Evolutionary conservation across 1,140 invertebrate species (phyloP).

Genomic region (Cydia strobilella): DNA sequence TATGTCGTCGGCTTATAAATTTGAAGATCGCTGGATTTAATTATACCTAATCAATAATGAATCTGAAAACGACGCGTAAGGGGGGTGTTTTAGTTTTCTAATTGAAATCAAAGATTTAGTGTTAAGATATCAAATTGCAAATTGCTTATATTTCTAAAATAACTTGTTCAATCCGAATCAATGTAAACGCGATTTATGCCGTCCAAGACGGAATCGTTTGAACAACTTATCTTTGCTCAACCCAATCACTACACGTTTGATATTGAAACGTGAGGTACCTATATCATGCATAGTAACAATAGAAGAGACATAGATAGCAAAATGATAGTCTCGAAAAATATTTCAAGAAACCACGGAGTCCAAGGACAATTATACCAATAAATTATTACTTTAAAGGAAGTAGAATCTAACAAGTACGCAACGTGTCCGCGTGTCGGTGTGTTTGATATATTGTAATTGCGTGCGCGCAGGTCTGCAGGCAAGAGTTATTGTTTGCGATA

Average conservation of each 20-base stretch:
- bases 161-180: neutral
- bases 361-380: no score
- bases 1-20: slow-evolving; percentile 4
- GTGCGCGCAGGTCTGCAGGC: slow-evolving; percentile 1
- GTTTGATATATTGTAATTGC: slow-evolving; percentile 19
- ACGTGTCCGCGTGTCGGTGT: neutral
- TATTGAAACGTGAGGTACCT: no score
- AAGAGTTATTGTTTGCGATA: slow-evolving; percentile 19
- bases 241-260: no score
- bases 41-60: slow-evolving; percentile 3
- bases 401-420: slow-evolving; percentile 1
- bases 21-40: slow-evolving; percentile 6
- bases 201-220: no score
- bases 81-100: neutral
- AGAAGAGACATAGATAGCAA: no score
- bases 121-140: neutral
- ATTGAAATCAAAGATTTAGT: neutral
- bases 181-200: no score
- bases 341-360: no score
- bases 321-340: no score
- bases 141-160: neutral
- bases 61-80: neutral
- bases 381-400: neutral
- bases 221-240: no score
- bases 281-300: no score